These are phyloP conservation scores for Apocheima hispidaria DNA, from an alignment of 2,888 invertebrate species.

Conservation along the genomic window DNA sequence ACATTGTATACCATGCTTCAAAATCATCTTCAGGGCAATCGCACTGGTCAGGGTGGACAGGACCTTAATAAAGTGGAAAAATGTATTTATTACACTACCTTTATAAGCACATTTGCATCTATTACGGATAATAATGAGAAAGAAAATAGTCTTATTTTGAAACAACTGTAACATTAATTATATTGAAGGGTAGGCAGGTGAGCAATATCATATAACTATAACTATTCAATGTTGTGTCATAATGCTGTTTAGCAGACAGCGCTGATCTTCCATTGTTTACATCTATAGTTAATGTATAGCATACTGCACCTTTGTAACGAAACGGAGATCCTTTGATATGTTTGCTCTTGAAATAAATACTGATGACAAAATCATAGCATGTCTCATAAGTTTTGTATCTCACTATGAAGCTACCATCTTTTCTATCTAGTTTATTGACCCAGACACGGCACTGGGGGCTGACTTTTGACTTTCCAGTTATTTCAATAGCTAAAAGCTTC, in stretches of 20 bases:
- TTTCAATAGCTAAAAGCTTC: slow-evolving; percentile 79
- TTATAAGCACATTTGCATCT: not conserved
- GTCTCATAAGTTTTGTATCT: slow-evolving; percentile 93
- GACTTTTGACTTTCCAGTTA: slow-evolving; percentile 84
- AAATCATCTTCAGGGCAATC: slow-evolving; percentile 90
- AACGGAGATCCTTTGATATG: slow-evolving; percentile 89
- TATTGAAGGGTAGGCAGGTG: too few species aligned
- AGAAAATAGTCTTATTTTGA: too few species aligned
- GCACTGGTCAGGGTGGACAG: slow-evolving; percentile 93
- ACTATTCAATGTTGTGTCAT: too few species aligned
- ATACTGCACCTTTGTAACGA: slow-evolving; percentile 84
- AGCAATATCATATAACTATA: too few species aligned
- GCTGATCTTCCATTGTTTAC: too few species aligned
- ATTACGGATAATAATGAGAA: not conserved
- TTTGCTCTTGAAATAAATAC: slow-evolving; percentile 87
- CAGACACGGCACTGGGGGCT: slow-evolving; percentile 89
- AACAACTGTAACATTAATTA: too few species aligned
- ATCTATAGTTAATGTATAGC: slow-evolving; percentile 46
- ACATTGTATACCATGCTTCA: slow-evolving; percentile 88
- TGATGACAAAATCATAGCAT: slow-evolving; percentile 90
- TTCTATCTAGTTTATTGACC: slow-evolving; percentile 91
- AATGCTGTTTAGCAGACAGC: too few species aligned
- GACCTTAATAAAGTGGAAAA: slow-evolving; percentile 77
- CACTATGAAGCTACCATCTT: slow-evolving; percentile 93
- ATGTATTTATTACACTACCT: slow-evolving; percentile 8